phyloP scores from a whole-genome alignment of 2,797 vertebrate genomes.

The Semotilus atromaculatus region DNA sequence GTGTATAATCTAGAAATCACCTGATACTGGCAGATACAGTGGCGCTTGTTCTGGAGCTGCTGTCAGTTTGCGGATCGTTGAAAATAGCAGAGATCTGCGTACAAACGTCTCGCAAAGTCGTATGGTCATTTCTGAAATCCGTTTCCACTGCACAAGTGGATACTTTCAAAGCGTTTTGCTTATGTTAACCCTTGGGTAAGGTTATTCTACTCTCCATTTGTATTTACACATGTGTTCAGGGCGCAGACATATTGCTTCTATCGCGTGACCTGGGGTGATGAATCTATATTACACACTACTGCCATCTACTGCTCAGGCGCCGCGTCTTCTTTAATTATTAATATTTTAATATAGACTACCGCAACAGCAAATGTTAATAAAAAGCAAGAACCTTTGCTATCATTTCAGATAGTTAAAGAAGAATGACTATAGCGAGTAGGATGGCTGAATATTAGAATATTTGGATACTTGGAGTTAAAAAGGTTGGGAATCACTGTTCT shows the following conservation, averaged over 20 bases:
- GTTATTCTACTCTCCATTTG: conserved; percentile 55
- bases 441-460: background rate
- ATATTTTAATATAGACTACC: background rate
- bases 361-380: background rate
- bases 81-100: conserved; percentile 49
- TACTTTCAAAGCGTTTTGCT: accelerated
- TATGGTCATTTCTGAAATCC: conserved; percentile 65
- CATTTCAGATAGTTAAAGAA: background rate
- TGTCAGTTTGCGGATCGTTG: conserved; percentile 20
- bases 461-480: background rate
- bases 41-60: conserved; percentile 62
- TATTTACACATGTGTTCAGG: conserved; percentile 61
- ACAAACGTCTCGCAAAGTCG: conserved; percentile 62
- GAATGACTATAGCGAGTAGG: background rate
- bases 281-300: conserved; percentile 28
- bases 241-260: conserved; percentile 71
- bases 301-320: conserved; percentile 64
- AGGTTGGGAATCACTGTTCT: too few species aligned
- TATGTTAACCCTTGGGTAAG: conserved; percentile 6
- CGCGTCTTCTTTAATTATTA: conserved; percentile 4
- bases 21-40: conserved; percentile 58
- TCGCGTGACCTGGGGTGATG: conserved; percentile 44
- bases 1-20: conserved; percentile 63
- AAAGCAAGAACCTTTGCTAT: background rate
- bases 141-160: background rate